Base-by-base conservation (phyloP, 1,140 invertebrate species). In the Drosophila mauritiana region DNA sequence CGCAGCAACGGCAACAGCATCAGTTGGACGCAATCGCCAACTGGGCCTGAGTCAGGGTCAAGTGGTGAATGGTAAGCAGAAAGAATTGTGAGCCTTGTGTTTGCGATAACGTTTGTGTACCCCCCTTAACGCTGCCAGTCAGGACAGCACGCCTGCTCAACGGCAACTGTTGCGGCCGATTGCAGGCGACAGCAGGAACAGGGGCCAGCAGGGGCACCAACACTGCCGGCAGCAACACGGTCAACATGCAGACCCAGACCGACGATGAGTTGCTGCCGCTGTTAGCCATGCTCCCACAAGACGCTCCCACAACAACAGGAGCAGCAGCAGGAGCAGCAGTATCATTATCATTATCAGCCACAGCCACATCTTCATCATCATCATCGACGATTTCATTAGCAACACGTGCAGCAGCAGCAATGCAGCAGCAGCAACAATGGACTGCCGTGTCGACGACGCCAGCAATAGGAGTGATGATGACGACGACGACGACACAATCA, bases 241-340 rank as follows among this genome's bases (percentile, higher is more conserved):
- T 80, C 40, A 88, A 69, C 40, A 86, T 80, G 25, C 73, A 92
- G 52, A 92, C 91, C 48, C 91, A 92, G 57, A 92, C 91, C 20
- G 84, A 91, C 52, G 91, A 91, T 27, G 69, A 73, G 55, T 36
- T 73, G 65, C 69, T 72, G 40, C 51, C 73, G 54, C 53, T 78
- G 58, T 37, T 69, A 34, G 77, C 55, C 51, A 77, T 54, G 54
- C 49, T 48, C n/a, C 46, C 42, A 40, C 48, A 51, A 34, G 31
- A 48, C 52, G n/a, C 57, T 70, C 45, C 45, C 20, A 13, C 45
- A 25, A 13, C 20, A 46, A 46, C 43, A 46, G 1, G 20, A 46
- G 2, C 43, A 22, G 11, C 45, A 48, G 7, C 45, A n/a, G 1
- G 22, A n/a, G 57, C 76, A 57, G 27, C 64, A 58, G 17, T 34